Percentiles rank a stretch among this genome's conserved stretches.
phyloP scores from a whole-genome alignment of 2,888 invertebrate species.

The Microplitis deprimator region DNA sequence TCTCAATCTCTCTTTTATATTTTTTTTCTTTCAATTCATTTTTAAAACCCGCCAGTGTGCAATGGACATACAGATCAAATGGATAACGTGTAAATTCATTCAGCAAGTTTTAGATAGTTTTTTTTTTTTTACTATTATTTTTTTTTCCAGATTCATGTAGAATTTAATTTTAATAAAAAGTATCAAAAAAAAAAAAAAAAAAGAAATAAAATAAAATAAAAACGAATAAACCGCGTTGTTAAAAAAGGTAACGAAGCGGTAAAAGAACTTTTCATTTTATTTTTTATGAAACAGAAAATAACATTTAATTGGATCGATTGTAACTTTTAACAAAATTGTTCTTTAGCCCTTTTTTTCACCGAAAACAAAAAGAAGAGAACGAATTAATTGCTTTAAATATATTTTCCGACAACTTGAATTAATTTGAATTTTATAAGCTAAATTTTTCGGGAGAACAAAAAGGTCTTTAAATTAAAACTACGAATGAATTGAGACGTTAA shows the following conservation, averaged over 20 bases:
- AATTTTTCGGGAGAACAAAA: too few relatives aligned
- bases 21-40: background rate
- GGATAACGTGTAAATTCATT: background rate
- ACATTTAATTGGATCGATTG: slow-evolving; percentile 38
- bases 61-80: background rate
- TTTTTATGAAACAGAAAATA: slow-evolving; percentile 30
- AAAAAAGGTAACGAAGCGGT: background rate
- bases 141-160: background rate
- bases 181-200: background rate
- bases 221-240: background rate
- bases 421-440: background rate
- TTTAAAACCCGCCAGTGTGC: background rate
- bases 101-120: background rate
- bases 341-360: background rate
- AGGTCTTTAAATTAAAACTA: too few relatives aligned
- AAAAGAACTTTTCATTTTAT: slow-evolving; percentile 4
- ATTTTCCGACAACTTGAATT: background rate
- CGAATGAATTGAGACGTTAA: too few relatives aligned
- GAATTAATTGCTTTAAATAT: background rate
- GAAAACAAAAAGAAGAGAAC: background rate
- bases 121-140: background rate
- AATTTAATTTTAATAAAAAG: background rate
- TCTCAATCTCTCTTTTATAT: background rate
- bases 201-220: too few relatives aligned
- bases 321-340: slow-evolving; percentile 4